phyloP scores from a whole-genome alignment of 2,797 vertebrate genomes.

The Sparus aurata region DNA sequence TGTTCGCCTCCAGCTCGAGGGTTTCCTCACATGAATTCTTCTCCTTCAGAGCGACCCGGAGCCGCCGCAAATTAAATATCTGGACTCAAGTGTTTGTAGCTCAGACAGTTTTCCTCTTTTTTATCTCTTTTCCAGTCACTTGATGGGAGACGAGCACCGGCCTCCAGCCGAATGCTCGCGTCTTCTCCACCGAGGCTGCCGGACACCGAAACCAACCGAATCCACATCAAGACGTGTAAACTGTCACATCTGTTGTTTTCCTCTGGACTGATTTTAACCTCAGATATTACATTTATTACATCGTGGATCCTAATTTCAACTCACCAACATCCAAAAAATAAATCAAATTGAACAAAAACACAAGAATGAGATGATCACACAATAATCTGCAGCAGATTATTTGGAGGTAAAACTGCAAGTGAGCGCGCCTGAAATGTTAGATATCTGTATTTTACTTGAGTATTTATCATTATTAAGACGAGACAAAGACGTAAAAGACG shows the following conservation, averaged over 20 bases:
- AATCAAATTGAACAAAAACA: no score
- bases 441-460: no score
- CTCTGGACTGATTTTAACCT: background rate
- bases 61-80: background rate
- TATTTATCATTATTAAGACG: no score
- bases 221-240: background rate
- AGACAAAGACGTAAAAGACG: no score
- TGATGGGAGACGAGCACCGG: background rate
- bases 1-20: background rate
- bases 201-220: background rate
- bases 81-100: background rate
- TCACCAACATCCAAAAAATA: no score
- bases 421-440: background rate
- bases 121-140: slow-evolving; percentile 11
- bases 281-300: background rate
- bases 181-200: background rate
- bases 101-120: background rate
- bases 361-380: no score
- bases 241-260: background rate
- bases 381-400: no score
- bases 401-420: background rate
- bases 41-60: background rate
- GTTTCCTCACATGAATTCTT: background rate
- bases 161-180: background rate
- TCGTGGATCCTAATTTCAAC: background rate